These are phyloP conservation scores for Brachyptera putata DNA, from an alignment of 2,888 invertebrate genomes.

Conservation along the genomic window DNA sequence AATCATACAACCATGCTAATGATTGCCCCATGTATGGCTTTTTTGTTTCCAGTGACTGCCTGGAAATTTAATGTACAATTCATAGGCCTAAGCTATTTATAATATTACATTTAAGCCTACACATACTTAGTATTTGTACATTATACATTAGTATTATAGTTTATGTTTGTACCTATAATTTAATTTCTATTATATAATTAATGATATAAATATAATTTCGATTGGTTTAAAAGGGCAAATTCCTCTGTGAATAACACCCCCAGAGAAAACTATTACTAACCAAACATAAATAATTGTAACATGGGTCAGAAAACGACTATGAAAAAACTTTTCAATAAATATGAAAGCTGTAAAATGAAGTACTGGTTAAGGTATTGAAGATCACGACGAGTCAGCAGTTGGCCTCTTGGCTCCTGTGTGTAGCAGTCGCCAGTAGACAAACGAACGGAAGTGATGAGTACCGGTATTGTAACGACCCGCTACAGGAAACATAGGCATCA, in stretches of 20 bases:
- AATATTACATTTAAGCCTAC: conserved; percentile 19
- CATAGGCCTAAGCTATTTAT: conserved; percentile 23
- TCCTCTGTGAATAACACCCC: conserved; percentile 11
- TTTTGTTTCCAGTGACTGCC: no score
- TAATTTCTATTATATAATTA: no score
- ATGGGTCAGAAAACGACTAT: background rate
- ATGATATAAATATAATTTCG: no score
- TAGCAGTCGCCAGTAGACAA: conserved; percentile 28
- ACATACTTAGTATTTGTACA: conserved; percentile 25
- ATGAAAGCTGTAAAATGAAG: conserved; percentile 23
- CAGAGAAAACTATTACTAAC: background rate
- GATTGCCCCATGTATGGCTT: no score
- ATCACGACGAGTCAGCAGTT: conserved; percentile 25
- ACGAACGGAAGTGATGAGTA: conserved; percentile 28
- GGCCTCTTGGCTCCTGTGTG: conserved; percentile 21
- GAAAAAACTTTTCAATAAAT: conserved; percentile 22
- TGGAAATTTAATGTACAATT: no score
- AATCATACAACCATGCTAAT: no score
- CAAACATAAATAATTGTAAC: background rate
- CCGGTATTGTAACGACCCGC: no score
- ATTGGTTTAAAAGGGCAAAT: conserved; percentile 26
- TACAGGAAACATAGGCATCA: conserved; percentile 25
- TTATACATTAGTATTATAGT: conserved; percentile 25
- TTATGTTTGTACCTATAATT: conserved; percentile 25
- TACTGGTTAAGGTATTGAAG: conserved; percentile 23